A percentile compares a stretch with the other conserved stretches of the same genome.
These are phyloP conservation scores for Lymantria dispar DNA, from an alignment of 2,888 invertebrate species.

Conservation along the genomic window DNA sequence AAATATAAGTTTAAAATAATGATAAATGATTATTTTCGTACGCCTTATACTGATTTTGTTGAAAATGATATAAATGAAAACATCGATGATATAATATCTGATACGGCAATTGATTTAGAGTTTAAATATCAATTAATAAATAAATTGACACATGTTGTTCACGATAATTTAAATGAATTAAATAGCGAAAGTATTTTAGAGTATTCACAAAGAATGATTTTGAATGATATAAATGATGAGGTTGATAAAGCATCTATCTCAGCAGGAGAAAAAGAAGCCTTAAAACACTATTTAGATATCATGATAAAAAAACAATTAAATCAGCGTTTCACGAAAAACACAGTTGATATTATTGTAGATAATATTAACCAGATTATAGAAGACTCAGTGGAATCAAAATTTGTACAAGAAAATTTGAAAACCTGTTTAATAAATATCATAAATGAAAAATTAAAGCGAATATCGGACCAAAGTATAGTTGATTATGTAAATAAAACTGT, in stretches of 20 bases:
- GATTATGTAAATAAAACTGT: constrained; percentile 5
- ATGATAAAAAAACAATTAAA: constrained; percentile 1
- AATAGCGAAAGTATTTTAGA: constrained; percentile 1
- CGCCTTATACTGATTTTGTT: constrained; percentile 6
- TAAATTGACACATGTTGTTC: background rate
- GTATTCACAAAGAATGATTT: background rate
- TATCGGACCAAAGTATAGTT: constrained; percentile 2
- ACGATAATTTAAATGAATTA: background rate
- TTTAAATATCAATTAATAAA: constrained; percentile 1
- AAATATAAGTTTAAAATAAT: constrained; percentile 1
- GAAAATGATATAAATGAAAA: constrained; percentile 2
- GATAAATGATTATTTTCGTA: constrained; percentile 5
- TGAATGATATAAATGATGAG: background rate
- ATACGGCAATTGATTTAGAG: background rate
- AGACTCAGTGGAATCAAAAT: background rate
- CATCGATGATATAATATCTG: constrained; percentile 3
- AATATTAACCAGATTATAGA: constrained; percentile 1
- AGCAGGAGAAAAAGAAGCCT: background rate
- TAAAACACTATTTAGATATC: constrained; percentile 1
- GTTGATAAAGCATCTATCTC: constrained; percentile 1
- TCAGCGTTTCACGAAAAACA: background rate
- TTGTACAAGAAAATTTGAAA: background rate
- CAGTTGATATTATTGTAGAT: background rate
- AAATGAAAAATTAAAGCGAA: background rate
- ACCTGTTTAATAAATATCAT: constrained; percentile 1